Evolutionary conservation across 1,140 invertebrate species (phyloP).

Genomic region (Drosophila teissieri): DNA sequence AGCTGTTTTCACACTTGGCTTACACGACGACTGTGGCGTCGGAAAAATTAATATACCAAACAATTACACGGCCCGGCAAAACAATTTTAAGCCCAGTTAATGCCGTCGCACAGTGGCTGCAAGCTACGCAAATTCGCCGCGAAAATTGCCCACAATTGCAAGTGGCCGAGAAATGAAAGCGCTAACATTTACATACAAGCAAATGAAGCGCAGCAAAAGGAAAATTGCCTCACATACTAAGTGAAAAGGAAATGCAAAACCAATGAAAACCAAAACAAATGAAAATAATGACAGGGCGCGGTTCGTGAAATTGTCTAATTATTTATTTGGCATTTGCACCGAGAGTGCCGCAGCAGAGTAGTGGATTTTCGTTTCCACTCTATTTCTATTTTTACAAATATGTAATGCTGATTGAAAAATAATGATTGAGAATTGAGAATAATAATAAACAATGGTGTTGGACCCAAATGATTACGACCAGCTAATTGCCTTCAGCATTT

Average conservation of each 20-base stretch:
- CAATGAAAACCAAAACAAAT: constrained; percentile 9
- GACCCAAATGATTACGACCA: too few relatives aligned
- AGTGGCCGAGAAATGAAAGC: constrained; percentile 29
- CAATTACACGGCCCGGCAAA: constrained; percentile 78
- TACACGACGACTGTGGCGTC: constrained; percentile 59
- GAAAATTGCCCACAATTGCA: constrained; percentile 15
- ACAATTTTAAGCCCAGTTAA: constrained; percentile 81
- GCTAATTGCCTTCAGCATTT: too few relatives aligned
- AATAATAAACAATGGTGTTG: too few relatives aligned
- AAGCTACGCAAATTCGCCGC: constrained; percentile 21
- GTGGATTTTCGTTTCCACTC: background rate
- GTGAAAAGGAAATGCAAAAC: constrained; percentile 30
- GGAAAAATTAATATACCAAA: constrained; percentile 80
- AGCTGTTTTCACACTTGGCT: constrained; percentile 78
- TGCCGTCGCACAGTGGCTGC: constrained; percentile 67
- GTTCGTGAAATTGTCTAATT: constrained; percentile 2
- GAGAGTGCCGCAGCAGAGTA: too few relatives aligned
- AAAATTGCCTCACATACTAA: constrained; percentile 31
- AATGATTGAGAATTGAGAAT: too few relatives aligned
- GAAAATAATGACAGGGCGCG: constrained; percentile 9
- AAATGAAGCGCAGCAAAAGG: constrained; percentile 34
- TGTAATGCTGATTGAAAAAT: too few relatives aligned
- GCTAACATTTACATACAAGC: constrained; percentile 41
- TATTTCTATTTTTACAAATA: too few relatives aligned
- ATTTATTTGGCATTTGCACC: background rate